Percentiles rank a stretch among this genome's conserved stretches.
Evolutionary conservation across 2,797 vertebrate species (phyloP).

Genomic region (Thamnophis elegans): DNA sequence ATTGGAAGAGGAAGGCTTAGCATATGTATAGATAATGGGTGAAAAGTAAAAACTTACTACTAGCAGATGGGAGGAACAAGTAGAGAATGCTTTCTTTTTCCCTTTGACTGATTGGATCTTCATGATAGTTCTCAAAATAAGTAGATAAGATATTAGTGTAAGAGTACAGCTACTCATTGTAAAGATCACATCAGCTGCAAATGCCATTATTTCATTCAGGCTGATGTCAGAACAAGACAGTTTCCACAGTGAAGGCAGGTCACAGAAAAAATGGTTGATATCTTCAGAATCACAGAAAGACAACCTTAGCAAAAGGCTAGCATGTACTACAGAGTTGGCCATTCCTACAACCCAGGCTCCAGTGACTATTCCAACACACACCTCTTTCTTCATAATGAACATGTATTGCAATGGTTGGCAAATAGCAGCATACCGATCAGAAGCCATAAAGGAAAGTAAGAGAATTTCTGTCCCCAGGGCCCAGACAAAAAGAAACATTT

Average conservation of each 20-base stretch:
- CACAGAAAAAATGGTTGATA: constrained; percentile 56
- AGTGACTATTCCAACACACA: background rate
- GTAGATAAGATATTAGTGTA: background rate
- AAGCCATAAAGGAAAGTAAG: constrained; percentile 54
- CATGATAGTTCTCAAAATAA: background rate
- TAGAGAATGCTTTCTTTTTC: constrained; percentile 38
- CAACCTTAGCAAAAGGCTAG: constrained; percentile 43
- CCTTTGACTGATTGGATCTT: background rate
- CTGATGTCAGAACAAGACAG: constrained; percentile 46
- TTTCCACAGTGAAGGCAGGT: constrained; percentile 45
- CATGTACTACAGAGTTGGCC: constrained; percentile 38
- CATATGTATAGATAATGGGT: constrained; percentile 40
- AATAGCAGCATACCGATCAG: constrained; percentile 45
- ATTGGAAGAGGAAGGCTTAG: constrained; percentile 11
- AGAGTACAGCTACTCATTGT: background rate
- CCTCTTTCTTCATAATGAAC: background rate
- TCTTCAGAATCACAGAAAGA: constrained; percentile 51
- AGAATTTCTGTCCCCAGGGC: constrained; percentile 53
- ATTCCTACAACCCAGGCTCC: constrained; percentile 45
- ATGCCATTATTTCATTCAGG: constrained; percentile 38
- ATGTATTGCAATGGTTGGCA: constrained; percentile 16
- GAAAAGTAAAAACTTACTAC: constrained; percentile 41
- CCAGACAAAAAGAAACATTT: constrained; percentile 42
- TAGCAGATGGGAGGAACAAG: constrained; percentile 49
- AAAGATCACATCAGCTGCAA: background rate